Conservation (phyloP, 2,797 vertebrate genomes). For the Miichthys miiuy region DNA sequence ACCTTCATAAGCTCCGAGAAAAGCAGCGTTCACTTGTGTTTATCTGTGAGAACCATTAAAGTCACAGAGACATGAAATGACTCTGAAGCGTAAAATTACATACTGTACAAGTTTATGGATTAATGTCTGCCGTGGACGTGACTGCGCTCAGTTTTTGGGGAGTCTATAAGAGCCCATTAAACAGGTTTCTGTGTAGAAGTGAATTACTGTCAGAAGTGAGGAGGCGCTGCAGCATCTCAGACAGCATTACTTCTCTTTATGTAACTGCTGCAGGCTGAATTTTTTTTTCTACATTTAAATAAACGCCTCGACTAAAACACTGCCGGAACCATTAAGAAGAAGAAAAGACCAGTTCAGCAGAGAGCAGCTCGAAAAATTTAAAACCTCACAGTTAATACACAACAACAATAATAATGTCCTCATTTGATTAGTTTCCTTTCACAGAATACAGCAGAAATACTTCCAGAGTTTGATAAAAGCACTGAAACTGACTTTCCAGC, state of each 20-base stretch:
- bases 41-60: constrained; percentile 66
- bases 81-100: constrained; percentile 71
- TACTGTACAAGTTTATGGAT: constrained; percentile 72
- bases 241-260: constrained; percentile 32
- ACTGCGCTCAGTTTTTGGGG: constrained; percentile 14
- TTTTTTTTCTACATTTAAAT: constrained; percentile 32
- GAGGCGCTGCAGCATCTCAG: constrained; percentile 38
- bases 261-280: not conserved
- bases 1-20: constrained; percentile 44
- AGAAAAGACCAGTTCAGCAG: not conserved
- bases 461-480: too few relatives aligned
- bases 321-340: constrained; percentile 15
- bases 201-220: constrained; percentile 54
- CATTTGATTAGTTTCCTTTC: too few relatives aligned
- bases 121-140: constrained; percentile 58
- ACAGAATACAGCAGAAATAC: too few relatives aligned
- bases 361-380: not conserved
- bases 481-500: too few relatives aligned
- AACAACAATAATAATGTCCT: not conserved
- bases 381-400: not conserved
- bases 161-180: constrained; percentile 51
- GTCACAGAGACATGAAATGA: constrained; percentile 66
- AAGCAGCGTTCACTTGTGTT: constrained; percentile 57
- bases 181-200: constrained; percentile 48
- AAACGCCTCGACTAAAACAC: constrained; percentile 19